Evolutionary conservation across 1,140 invertebrate species (phyloP), one percentile per base, ranked within the genome.

Genomic region (Drosophila pseudoobscura): DNA sequence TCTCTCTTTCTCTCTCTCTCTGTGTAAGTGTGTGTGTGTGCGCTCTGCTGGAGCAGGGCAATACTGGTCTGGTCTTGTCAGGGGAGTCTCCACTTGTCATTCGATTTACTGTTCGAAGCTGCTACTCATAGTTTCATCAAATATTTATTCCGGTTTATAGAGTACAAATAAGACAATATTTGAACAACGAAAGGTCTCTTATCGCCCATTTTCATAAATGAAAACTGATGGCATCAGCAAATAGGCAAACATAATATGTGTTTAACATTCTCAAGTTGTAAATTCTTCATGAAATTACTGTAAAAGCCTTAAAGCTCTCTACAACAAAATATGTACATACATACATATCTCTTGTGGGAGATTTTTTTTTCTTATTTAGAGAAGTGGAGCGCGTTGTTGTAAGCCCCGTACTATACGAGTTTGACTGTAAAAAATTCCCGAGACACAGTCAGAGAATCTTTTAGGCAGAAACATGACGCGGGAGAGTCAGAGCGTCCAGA

Each of bases 141-240:
- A 57, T 26, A 68, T 75, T 80, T 52, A 66, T 53, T 53, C 9
- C 55, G 58, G 58, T 75, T 64, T 66, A n/a, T 35, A 26, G 26
- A 63, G 49, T 49, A 43, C 54, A 65, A 74, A 56, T 60, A 57
- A 44, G 11, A 41, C 41, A 52, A 54, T 69, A 74, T 66, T 74
- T 53, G 63, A 51, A 59, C 24, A 49, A 20, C 11, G 13, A 39
- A 39, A 39, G 35, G 35, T 39, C 35, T 39, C 35, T 39, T 5
- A 13, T 9, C 13, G 44, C 7, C 35, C 45, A 31, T 31, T 43
- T n/a, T 35, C 29, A 35, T 43, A 54, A 50, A n/a, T 39, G 17
- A 59, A 44, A 52, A 61, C 43, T 15, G 43, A 51, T 45, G 31
- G 50, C 29, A 51, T 57, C 54, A 43, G 49, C 39, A 50, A 54